Conservation (phyloP, 2,797 vertebrate species). For the Halcyon leucocephala region DNA sequence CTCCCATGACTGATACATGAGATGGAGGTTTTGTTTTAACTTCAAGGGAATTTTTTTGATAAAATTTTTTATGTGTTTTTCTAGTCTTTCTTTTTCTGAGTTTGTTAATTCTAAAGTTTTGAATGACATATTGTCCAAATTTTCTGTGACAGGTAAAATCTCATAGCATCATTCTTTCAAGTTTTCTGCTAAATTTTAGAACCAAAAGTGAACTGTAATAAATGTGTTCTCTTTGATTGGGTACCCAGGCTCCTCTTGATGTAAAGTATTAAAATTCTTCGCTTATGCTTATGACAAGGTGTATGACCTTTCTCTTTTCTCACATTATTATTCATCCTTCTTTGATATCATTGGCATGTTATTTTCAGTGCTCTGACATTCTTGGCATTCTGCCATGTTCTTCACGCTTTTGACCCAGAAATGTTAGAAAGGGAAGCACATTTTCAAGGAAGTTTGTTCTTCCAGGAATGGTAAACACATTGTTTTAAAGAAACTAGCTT, state of each 20-base stretch:
- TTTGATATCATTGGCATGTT: conserved; percentile 44
- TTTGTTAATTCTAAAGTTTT: background rate
- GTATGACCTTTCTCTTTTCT: conserved; percentile 57
- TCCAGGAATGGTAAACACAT: background rate
- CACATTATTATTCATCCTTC: conserved; percentile 51
- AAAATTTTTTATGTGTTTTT: background rate
- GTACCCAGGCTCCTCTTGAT: background rate
- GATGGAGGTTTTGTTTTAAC: background rate
- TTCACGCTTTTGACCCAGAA: background rate
- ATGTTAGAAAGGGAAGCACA: background rate
- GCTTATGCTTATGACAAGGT: conserved; percentile 20
- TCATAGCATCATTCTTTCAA: background rate
- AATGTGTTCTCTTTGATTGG: background rate
- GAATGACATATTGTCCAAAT: background rate
- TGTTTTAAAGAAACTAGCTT: background rate
- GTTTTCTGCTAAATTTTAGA: background rate
- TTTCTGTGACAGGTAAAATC: background rate
- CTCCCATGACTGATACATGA: background rate
- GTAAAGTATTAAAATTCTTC: conserved; percentile 27
- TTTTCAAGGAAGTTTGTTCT: background rate
- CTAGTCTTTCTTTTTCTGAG: background rate
- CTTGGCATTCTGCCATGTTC: conserved; percentile 44
- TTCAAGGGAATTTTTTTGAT: background rate
- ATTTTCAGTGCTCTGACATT: conserved; percentile 28
- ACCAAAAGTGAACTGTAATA: background rate